Evolutionary conservation across 2,797 vertebrate species (phyloP).

Genomic region (Cyprinodon diabolis): DNA sequence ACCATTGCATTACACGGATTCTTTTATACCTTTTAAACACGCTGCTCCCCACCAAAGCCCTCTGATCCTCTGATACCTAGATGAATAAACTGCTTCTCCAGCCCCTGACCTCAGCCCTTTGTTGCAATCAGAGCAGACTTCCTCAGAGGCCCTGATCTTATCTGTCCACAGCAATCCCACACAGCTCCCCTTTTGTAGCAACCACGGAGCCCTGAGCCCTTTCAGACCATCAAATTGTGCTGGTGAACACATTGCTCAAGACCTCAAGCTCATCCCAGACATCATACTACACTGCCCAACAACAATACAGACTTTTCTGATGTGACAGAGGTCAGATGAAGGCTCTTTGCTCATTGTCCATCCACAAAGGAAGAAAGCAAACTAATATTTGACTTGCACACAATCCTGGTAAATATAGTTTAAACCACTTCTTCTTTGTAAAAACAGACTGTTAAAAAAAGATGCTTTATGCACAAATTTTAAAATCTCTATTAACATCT

Average conservation of each 20-base stretch:
- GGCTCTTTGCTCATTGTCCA: slow-evolving; percentile 67
- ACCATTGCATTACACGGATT: slow-evolving; percentile 80
- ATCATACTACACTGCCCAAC: slow-evolving; percentile 79
- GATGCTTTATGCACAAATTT: neutral
- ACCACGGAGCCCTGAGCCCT: slow-evolving; percentile 69
- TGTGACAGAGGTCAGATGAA: slow-evolving; percentile 66
- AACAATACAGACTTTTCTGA: slow-evolving; percentile 77
- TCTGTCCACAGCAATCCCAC: slow-evolving; percentile 76
- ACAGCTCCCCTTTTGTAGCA: slow-evolving; percentile 75
- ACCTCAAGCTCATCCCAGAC: slow-evolving; percentile 77
- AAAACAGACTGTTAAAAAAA: neutral
- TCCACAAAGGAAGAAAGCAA: slow-evolving; percentile 52
- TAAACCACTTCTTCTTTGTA: neutral
- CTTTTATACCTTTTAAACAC: slow-evolving; percentile 81
- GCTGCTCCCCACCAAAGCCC: slow-evolving; percentile 62
- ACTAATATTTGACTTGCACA: slow-evolving; percentile 37
- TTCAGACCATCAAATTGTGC: slow-evolving; percentile 69
- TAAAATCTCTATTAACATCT: slow-evolving; percentile 32
- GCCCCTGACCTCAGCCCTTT: slow-evolving; percentile 81
- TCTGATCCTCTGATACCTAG: slow-evolving; percentile 80
- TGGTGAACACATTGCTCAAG: slow-evolving; percentile 63
- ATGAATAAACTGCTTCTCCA: slow-evolving; percentile 77
- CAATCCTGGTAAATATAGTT: neutral
- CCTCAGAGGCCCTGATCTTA: slow-evolving; percentile 80
- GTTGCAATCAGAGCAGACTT: slow-evolving; percentile 82